Conservation (phyloP, 2,888 invertebrate species). For the Hirtodrosophila duncani region DNA sequence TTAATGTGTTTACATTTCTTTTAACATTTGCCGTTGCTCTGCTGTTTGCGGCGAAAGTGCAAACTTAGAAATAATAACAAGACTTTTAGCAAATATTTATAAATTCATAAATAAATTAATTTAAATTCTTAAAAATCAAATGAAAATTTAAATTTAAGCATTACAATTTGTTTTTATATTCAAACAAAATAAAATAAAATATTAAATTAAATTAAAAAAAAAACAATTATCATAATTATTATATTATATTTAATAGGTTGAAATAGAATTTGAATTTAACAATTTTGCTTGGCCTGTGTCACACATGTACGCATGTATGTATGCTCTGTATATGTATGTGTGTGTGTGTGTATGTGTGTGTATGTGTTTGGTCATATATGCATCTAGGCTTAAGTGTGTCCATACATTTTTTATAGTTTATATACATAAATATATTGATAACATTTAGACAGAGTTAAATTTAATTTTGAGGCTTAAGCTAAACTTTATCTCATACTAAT, state of each 20-base stretch:
- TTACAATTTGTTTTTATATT: constrained; percentile 19
- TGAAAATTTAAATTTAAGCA: constrained; percentile 1
- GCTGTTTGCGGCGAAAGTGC: constrained; percentile 24
- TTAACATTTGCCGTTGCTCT: no score
- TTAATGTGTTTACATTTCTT: constrained; percentile 25
- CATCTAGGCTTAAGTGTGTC: no score
- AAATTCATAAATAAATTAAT: constrained; percentile 30
- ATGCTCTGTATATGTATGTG: no score
- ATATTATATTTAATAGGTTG: not conserved
- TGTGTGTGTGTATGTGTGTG: no score
- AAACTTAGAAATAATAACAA: constrained; percentile 69
- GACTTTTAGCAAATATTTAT: constrained; percentile 58
- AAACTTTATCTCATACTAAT: no score
- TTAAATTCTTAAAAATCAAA: constrained; percentile 19
- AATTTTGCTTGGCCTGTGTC: constrained; percentile 31
- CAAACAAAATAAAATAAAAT: constrained; percentile 14
- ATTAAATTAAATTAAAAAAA: constrained; percentile 20
- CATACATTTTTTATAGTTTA: constrained; percentile 19
- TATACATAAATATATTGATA: not conserved
- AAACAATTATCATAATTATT: constrained; percentile 7
- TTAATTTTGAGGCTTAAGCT: no score
- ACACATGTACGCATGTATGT: no score
- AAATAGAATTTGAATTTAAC: constrained; percentile 29
- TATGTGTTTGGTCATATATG: no score
- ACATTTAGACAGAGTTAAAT: no score